phyloP scores from a whole-genome alignment of 2,888 invertebrate genomes.

The Synergus gifuensis region DNA sequence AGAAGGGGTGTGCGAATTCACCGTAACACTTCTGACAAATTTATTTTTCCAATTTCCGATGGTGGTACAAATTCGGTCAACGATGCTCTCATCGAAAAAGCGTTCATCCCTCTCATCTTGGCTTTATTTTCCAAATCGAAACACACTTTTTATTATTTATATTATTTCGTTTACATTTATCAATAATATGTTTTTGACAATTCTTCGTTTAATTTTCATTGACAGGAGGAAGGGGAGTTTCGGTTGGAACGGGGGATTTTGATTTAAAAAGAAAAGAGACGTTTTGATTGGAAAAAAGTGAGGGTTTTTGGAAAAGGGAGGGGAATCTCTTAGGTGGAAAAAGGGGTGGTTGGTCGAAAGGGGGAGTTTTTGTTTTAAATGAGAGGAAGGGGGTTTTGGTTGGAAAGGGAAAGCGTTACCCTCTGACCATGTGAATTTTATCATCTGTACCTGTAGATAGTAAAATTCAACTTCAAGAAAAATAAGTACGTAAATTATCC shows the following conservation, averaged over 20 bases:
- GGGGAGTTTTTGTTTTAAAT: too few relatives aligned
- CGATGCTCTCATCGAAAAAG: not conserved
- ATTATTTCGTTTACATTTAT: not conserved
- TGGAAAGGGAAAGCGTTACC: too few relatives aligned
- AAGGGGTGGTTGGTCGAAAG: too few relatives aligned
- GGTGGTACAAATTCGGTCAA: constrained; percentile 49
- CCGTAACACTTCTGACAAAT: constrained; percentile 47
- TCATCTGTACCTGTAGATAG: not conserved
- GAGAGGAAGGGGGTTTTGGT: too few relatives aligned
- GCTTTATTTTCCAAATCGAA: not conserved
- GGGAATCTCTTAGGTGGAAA: too few relatives aligned
- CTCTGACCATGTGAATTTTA: not conserved
- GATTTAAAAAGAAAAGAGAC: too few relatives aligned
- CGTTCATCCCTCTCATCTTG: not conserved
- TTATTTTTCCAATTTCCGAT: constrained; percentile 54
- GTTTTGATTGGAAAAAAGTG: too few relatives aligned
- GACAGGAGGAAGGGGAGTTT: too few relatives aligned
- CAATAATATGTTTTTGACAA: too few relatives aligned
- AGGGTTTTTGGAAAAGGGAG: too few relatives aligned
- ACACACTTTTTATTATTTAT: not conserved
- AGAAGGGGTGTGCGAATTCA: constrained; percentile 40
- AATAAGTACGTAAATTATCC: not conserved
- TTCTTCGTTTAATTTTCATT: too few relatives aligned
- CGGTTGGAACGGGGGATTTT: too few relatives aligned
- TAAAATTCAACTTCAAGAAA: not conserved